Evolutionary conservation across 2,113 vertebrate genomes (phyloP).

Genomic region (Casuarius casuarius): DNA sequence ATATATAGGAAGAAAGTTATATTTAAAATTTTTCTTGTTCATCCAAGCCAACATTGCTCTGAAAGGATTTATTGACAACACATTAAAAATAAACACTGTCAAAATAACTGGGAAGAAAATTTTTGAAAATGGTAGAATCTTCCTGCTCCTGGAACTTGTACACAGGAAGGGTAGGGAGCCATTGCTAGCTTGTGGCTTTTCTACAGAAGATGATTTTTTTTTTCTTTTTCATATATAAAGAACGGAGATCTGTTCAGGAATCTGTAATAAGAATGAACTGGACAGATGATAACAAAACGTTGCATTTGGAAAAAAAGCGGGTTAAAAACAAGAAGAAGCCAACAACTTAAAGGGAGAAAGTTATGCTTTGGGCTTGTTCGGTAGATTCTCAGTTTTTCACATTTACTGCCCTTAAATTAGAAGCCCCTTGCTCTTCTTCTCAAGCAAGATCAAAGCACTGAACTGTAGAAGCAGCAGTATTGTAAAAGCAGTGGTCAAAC

Average conservation of each 20-base stretch:
- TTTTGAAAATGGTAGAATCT: background rate
- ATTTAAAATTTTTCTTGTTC: background rate
- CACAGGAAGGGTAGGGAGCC: background rate
- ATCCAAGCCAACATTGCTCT: background rate
- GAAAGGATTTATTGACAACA: background rate
- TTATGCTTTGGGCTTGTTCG: background rate
- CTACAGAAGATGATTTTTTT: background rate
- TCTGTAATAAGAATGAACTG: background rate
- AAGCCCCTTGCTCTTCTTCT: background rate
- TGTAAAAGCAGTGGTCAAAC: background rate
- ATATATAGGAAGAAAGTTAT: background rate
- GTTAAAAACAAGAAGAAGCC: slow-evolving; percentile 12
- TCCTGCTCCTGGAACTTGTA: background rate
- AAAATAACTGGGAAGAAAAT: background rate
- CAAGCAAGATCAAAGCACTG: background rate
- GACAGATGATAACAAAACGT: background rate
- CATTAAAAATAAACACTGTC: background rate
- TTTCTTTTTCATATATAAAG: background rate
- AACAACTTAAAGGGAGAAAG: background rate
- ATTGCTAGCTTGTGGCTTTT: background rate
- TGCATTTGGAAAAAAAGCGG: slow-evolving; percentile 4
- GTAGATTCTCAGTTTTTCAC: background rate
- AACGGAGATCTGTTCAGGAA: background rate
- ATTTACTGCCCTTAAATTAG: background rate
- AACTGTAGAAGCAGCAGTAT: background rate